These are phyloP conservation scores for Hoplodrina blanda DNA, from an alignment of 2,888 invertebrate species.

Conservation along the genomic window DNA sequence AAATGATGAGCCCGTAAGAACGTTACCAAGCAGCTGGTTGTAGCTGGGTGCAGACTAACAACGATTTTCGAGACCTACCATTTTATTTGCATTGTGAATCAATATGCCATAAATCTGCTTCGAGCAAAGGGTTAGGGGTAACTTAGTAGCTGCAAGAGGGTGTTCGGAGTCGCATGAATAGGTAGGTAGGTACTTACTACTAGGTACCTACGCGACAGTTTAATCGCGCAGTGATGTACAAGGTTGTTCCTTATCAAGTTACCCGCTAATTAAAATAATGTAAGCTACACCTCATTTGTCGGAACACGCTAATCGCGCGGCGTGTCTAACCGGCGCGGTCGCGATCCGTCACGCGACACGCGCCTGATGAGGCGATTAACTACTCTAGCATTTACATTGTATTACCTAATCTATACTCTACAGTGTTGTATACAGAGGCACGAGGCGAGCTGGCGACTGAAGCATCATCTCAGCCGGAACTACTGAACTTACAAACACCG, in stretches of 20 bases:
- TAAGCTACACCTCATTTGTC: slow-evolving; percentile 6
- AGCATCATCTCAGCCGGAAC: too few species aligned
- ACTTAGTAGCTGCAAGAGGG: too few species aligned
- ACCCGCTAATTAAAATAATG: neutral
- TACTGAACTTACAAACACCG: too few species aligned
- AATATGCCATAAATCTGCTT: neutral
- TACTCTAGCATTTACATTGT: slow-evolving; percentile 11
- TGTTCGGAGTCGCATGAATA: too few species aligned
- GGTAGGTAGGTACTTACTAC: too few species aligned
- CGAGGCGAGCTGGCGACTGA: too few species aligned
- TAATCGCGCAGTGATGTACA: neutral
- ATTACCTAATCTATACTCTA: slow-evolving; percentile 9
- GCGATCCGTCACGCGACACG: slow-evolving; percentile 17
- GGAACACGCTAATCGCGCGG: slow-evolving; percentile 1
- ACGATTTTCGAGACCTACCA: neutral
- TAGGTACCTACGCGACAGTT: neutral
- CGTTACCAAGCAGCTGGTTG: neutral
- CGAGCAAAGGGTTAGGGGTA: neutral
- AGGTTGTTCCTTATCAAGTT: neutral
- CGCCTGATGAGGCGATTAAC: neutral
- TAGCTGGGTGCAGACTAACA: neutral
- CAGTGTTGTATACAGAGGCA: neutral
- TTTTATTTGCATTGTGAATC: neutral
- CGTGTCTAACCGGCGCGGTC: neutral
- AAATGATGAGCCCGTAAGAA: neutral